A percentile compares a stretch with the other conserved stretches of the same genome.
Evolutionary conservation across 2,888 invertebrate species (phyloP).

Genomic region (Chloromyia formosa): DNA sequence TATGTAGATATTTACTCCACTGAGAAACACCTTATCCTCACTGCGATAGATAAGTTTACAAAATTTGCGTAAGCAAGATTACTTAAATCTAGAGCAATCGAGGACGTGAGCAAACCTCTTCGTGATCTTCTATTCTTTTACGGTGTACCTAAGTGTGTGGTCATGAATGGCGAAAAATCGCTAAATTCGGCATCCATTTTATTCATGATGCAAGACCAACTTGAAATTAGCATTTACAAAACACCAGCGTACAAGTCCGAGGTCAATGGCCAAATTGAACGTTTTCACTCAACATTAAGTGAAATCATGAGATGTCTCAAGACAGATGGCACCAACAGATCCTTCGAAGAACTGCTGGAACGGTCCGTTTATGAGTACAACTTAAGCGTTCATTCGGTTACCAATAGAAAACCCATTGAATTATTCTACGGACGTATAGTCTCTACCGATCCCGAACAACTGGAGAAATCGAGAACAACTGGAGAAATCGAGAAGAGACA

Average conservation of each 20-base stretch:
- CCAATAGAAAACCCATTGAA: slow-evolving; percentile 42
- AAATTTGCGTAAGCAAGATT: slow-evolving; percentile 28
- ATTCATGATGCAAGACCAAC: neutral
- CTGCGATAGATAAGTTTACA: slow-evolving; percentile 45
- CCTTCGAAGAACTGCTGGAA: slow-evolving; percentile 38
- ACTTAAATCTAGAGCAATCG: slow-evolving; percentile 39
- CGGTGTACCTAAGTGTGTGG: slow-evolving; percentile 28
- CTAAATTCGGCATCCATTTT: slow-evolving; percentile 35
- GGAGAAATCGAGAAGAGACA: slow-evolving; percentile 30
- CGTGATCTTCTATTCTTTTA: slow-evolving; percentile 29
- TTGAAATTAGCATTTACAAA: neutral
- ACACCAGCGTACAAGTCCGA: slow-evolving; percentile 41
- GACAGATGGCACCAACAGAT: slow-evolving; percentile 9
- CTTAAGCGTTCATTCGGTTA: slow-evolving; percentile 34
- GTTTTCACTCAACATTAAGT: slow-evolving; percentile 45
- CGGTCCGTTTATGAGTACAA: slow-evolving; percentile 38
- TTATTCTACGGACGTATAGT: slow-evolving; percentile 35
- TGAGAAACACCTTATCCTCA: slow-evolving; percentile 19
- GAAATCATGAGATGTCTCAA: slow-evolving; percentile 45
- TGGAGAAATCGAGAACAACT: slow-evolving; percentile 35
- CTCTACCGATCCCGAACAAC: slow-evolving; percentile 18
- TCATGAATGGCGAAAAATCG: slow-evolving; percentile 46
- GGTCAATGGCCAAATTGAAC: slow-evolving; percentile 47
- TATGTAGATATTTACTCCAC: slow-evolving; percentile 6
- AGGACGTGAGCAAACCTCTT: slow-evolving; percentile 32